phyloP scores from a whole-genome alignment of 2,888 invertebrate species.

The Hetaerina titia region DNA sequence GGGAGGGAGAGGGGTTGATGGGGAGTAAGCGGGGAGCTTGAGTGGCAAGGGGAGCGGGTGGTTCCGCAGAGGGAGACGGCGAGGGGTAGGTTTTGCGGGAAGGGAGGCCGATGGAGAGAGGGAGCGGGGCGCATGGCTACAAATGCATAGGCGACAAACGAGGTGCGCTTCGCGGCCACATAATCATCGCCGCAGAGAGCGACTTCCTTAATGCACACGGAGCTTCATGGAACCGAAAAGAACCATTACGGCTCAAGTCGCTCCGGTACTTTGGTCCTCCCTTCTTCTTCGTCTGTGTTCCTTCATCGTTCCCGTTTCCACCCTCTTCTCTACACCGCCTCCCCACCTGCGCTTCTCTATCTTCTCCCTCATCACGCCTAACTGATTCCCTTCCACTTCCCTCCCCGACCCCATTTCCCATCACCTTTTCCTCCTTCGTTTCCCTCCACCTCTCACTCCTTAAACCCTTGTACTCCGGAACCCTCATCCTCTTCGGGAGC shows the following conservation, averaged over 20 bases:
- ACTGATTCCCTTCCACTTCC: neutral
- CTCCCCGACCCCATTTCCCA: neutral
- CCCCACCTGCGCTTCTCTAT: neutral
- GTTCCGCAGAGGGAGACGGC: neutral
- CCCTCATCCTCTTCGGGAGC: too few relatives aligned
- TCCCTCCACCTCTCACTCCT: neutral
- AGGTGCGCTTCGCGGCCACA: neutral
- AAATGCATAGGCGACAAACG: neutral
- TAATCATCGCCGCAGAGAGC: neutral
- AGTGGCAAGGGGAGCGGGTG: neutral
- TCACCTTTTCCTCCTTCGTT: neutral
- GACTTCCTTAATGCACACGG: neutral
- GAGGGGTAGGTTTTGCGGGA: neutral
- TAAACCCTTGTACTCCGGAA: too few relatives aligned
- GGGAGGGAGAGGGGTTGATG: neutral
- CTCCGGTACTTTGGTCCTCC: neutral
- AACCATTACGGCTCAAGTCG: neutral
- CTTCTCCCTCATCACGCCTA: neutral
- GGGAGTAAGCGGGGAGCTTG: neutral
- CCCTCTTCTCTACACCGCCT: neutral
- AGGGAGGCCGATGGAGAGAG: neutral
- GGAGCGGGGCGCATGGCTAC: neutral
- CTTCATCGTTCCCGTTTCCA: neutral
- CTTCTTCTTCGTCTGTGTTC: neutral
- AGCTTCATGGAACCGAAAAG: neutral